Evolutionary conservation across 2,888 invertebrate species (phyloP), one percentile per base, ranked within the genome.

Genomic region (Standfussiana lucernea): DNA sequence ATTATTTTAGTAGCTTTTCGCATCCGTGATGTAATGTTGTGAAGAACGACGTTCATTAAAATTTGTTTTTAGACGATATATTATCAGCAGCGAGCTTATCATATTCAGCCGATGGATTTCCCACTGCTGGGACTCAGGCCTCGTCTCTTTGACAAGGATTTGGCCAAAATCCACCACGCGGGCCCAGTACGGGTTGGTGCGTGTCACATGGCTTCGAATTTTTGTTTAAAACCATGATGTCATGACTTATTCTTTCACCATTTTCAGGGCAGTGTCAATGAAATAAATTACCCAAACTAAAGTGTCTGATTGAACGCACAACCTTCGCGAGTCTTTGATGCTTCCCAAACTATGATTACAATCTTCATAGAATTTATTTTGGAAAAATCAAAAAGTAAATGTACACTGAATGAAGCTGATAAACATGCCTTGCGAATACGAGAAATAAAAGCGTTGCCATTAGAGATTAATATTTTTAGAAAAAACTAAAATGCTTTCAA

Each of bases 1-100:
- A 72, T 59, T 32, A 59, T 42, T 72, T 6, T 40, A 53, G 56
- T 65, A 72, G 53, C 21, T 0, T 35, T 47, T n/a, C 37, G 62
- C 8, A 11, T 6, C 21, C 21, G 21, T 47, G 13, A 40, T 37
- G 40, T 42, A 53, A 72, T 53, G n/a, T 42, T 40, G 32, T n/a
- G 40, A 40, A 47, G 15, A 72, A 47, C 11, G 4, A 37, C 35
- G 10, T 28, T 71, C 2, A 35, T 66, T 61, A 11, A 5, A 59
- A 28, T 40, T 64, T 15, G 40, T 18, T 13, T 40, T 40, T 64
- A n/a, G n/a, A 40, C 40, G 40, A 64, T 24, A 13, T n/a, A 6
- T 28, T n/a, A 6, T 28, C 53, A 32, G 21, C 35, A 21, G 5
- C 15, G 2, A 64, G 15, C 3, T 24, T 37, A 6, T 37, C 35